These are phyloP conservation scores for Polydrusus tereticollis DNA, from an alignment of 2,888 invertebrate genomes.

Conservation along the genomic window DNA sequence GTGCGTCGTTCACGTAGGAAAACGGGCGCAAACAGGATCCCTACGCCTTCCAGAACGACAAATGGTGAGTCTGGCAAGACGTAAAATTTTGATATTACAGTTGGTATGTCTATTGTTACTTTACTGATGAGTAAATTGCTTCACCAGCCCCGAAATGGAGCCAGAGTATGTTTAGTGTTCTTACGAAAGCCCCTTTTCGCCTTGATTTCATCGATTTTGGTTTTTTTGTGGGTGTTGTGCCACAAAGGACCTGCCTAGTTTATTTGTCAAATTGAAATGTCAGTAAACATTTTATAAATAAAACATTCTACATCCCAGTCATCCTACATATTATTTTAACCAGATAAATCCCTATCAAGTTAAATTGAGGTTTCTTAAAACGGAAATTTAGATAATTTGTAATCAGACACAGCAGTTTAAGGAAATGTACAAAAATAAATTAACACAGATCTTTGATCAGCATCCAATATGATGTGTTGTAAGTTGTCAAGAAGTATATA, in stretches of 20 bases:
- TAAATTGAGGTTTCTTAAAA: constrained; percentile 18
- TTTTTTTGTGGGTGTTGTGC: constrained; percentile 50
- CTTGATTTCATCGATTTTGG: constrained; percentile 46
- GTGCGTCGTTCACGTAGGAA: constrained; percentile 92
- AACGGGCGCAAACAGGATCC: constrained; percentile 86
- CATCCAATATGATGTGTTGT: neutral
- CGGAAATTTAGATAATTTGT: constrained; percentile 15
- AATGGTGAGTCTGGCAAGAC: constrained; percentile 74
- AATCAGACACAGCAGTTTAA: neutral
- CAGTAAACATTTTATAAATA: constrained; percentile 46
- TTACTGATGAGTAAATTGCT: constrained; percentile 8
- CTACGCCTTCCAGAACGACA: constrained; percentile 84
- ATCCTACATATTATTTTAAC: constrained; percentile 22
- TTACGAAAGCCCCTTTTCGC: constrained; percentile 33
- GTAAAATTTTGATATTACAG: constrained; percentile 29
- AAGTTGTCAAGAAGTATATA: neutral
- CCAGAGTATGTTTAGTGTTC: neutral
- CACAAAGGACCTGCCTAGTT: constrained; percentile 56
- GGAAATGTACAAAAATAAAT: neutral
- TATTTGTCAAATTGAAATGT: constrained; percentile 54
- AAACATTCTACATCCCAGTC: constrained; percentile 33
- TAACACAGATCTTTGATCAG: neutral
- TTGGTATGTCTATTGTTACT: constrained; percentile 43
- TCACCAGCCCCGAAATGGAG: constrained; percentile 5
- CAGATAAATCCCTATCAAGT: constrained; percentile 17